Conservation (phyloP, 2,888 invertebrate species). For the Carcina quercana region DNA sequence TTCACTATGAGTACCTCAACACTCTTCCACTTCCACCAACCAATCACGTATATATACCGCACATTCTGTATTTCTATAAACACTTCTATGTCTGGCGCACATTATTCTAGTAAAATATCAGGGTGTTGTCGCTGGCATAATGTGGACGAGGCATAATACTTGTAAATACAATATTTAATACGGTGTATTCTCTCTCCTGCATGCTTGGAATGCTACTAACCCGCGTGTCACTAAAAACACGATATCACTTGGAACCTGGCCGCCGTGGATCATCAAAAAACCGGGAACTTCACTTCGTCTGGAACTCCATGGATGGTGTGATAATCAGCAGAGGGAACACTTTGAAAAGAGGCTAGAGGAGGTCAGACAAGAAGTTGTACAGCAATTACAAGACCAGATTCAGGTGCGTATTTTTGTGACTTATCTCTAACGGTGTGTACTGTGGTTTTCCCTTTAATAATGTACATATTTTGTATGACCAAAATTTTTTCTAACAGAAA, state of each 20-base stretch:
- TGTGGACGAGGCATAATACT: too few relatives aligned
- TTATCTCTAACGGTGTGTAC: background rate
- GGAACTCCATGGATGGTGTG: too few relatives aligned
- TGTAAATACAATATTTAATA: too few relatives aligned
- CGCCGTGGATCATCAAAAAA: too few relatives aligned
- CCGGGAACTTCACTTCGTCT: too few relatives aligned
- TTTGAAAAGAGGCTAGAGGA: conserved; percentile 34
- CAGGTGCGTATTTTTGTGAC: conserved; percentile 71
- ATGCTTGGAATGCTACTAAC: conserved; percentile 66
- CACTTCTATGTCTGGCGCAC: too few relatives aligned
- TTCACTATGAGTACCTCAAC: too few relatives aligned
- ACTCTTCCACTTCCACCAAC: too few relatives aligned
- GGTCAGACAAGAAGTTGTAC: conserved; percentile 70
- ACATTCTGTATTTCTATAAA: too few relatives aligned
- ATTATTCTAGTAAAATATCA: too few relatives aligned
- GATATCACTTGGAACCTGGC: background rate
- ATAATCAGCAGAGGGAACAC: background rate
- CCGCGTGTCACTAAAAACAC: conserved; percentile 48
- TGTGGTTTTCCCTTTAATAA: background rate
- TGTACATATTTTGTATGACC: background rate
- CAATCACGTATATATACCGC: too few relatives aligned
- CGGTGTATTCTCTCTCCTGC: conserved; percentile 43
- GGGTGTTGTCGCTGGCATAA: too few relatives aligned
- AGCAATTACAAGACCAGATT: conserved; percentile 81
- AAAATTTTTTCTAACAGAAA: background rate